Base-by-base conservation (phyloP, 2,797 vertebrate genomes). In the Vultur gryphus region DNA sequence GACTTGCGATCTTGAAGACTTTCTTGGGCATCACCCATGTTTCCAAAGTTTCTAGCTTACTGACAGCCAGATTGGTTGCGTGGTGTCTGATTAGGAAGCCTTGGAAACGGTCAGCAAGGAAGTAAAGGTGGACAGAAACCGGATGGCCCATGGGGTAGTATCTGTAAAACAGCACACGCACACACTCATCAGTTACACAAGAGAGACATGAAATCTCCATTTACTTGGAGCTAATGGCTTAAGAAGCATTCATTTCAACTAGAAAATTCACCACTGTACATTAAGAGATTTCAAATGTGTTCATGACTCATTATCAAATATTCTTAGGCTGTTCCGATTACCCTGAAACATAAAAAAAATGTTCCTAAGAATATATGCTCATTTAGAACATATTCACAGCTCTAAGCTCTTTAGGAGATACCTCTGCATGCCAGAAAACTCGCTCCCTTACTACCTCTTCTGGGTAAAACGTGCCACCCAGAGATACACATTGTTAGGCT, bases 111-210 rank as follows among this genome's bases (percentile, higher is more conserved):
- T 99, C 99, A 8, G 99, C 98, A 43, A 99, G 99, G 98, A 99
- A 99, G 98, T 99, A 99, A 94, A 99, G 98, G 94, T 99, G 99
- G 97, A 99, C 98, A 0, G 99, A 99, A 35, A 99, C 98, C 1
- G 99, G 99, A 92, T 99, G 99, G 95, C 99, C 99, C 99, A 99
- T 99, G 31, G 99, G 98, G 91, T 99, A 99, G 96, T 99, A 99
- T 97, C 99, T 99, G 98, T 16, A 94, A 97, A 94, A 97, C 39
- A 96, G 54, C 59, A 92, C 55, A 69, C 0, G 5, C n/a, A 19
- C 29, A 14, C 0, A 12, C 73, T 52, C 81, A 61, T 55, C 69
- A 84, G 72, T 59, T 84, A 88, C 24, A 12, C 44, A 29, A 33
- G n/a, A 67, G 59, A 84, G 59, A 95, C 83, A 72, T 4, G 73